Base-by-base conservation (phyloP, 2,888 invertebrate genomes). In the Meliscaeva auricollis region DNA sequence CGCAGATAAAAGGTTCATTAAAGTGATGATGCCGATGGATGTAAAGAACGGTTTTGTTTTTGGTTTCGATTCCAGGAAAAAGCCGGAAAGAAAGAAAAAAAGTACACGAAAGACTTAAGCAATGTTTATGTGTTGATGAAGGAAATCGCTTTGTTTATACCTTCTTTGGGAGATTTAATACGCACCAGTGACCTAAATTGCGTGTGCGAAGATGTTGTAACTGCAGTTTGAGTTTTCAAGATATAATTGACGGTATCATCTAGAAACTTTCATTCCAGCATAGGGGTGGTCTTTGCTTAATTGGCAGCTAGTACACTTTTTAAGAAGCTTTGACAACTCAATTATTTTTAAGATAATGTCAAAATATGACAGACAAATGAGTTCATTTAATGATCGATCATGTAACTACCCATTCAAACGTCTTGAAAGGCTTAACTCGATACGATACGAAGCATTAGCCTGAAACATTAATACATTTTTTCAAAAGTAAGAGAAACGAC, bases 1-100 rank as follows among this genome's bases (percentile, higher is more conserved):
- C 41, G 70, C 20, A 70, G 76, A 81, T 81, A 70, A 76, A 62
- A 64, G 48, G 46, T 66, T 48, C 46, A 66, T 66, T 66, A 48
- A 66, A 48, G 48, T 30, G 32, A 66, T 58, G 58, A 58, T 35
- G 15, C 22, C 17, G n/a, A 2, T 6, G 26, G 32, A 48, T n/a
- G n/a, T n/a, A n/a, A 38, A 22, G 54, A 56, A 58, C 9, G 1
- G 20, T 58, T 38, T 35, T 17, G 5, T 5, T 56, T 54, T 35
- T 56, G 17, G 17, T 32, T 58, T 38, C 5, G 17, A 38, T 58
- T 58, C 38, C 20, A 20, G 58, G 58, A 58, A 58, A 35, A 38
- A 20, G 7, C 6, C 7, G 30, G 9, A 7, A 8, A 11, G 11
- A 11, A 52, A 52, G 3, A 26, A 30, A 9, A 30, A 30, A 54